Percentiles rank a stretch among this genome's conserved stretches.
Conservation (phyloP, 1,140 invertebrate genomes). For the Neodiprion virginianus region DNA sequence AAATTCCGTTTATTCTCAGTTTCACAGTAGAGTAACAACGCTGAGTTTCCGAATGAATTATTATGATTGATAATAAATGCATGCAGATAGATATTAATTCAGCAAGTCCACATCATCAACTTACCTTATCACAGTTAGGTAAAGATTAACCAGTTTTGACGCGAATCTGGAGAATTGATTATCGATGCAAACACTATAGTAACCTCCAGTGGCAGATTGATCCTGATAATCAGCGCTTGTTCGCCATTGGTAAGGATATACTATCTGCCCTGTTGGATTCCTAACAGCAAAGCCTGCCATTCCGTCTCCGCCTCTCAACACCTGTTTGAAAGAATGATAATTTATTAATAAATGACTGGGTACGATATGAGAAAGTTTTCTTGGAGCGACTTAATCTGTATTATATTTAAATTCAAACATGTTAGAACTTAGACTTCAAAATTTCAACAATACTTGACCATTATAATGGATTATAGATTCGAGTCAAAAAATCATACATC, state of each 20-base stretch:
- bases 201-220: conserved; percentile 77
- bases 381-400: too few species aligned
- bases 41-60: too few species aligned
- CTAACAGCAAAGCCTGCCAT: conserved; percentile 91
- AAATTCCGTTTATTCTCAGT: too few species aligned
- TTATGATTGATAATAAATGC: too few species aligned
- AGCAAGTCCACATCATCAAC: background rate
- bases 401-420: too few species aligned
- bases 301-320: conserved; percentile 88
- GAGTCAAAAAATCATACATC: too few species aligned
- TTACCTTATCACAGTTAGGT: conserved; percentile 88
- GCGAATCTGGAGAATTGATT: conserved; percentile 94
- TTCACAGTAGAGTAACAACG: too few species aligned
- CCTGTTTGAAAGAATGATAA: conserved; percentile 58
- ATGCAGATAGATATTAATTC: too few species aligned
- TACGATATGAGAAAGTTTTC: too few species aligned
- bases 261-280: conserved; percentile 82
- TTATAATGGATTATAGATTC: too few species aligned
- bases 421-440: too few species aligned
- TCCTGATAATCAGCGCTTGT: conserved; percentile 88
- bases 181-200: conserved; percentile 94
- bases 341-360: conserved; percentile 1
- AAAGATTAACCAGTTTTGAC: conserved; percentile 90
- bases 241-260: conserved; percentile 90
- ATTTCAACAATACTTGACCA: too few species aligned